Percentiles rank a stretch among this genome's conserved stretches.
Evolutionary conservation across 2,888 invertebrate genomes (phyloP).

Genomic region (Tipula confusa): DNA sequence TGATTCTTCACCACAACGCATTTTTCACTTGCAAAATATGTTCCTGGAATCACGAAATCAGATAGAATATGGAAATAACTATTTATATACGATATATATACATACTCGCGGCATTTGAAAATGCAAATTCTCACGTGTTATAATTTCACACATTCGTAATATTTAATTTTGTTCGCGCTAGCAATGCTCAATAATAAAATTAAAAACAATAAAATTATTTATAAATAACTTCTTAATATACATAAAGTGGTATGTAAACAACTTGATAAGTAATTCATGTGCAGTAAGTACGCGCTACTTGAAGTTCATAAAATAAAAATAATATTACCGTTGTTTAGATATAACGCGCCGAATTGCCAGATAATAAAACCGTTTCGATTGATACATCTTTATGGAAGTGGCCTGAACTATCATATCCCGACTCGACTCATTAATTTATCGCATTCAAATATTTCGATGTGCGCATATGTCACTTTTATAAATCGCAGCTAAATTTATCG

Average conservation of each 20-base stretch:
- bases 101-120: not conserved
- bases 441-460: not conserved
- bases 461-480: not conserved
- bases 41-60: too few species aligned
- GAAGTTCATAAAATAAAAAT: not conserved
- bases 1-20: too few species aligned
- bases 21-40: too few species aligned
- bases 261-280: not conserved
- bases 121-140: not conserved
- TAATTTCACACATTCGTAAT: not conserved
- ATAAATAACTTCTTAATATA: not conserved
- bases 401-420: not conserved
- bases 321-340: not conserved
- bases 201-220: not conserved
- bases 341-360: not conserved
- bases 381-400: not conserved
- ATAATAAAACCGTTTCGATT: not conserved
- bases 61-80: too few species aligned
- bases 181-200: not conserved
- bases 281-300: not conserved
- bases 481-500: not conserved
- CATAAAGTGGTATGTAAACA: not conserved
- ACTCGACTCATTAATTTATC: not conserved
- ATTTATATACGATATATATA: too few species aligned
- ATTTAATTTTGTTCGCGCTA: not conserved